Evolutionary conservation across 2,113 vertebrate genomes (phyloP).

Genomic region (Gallinago media): DNA sequence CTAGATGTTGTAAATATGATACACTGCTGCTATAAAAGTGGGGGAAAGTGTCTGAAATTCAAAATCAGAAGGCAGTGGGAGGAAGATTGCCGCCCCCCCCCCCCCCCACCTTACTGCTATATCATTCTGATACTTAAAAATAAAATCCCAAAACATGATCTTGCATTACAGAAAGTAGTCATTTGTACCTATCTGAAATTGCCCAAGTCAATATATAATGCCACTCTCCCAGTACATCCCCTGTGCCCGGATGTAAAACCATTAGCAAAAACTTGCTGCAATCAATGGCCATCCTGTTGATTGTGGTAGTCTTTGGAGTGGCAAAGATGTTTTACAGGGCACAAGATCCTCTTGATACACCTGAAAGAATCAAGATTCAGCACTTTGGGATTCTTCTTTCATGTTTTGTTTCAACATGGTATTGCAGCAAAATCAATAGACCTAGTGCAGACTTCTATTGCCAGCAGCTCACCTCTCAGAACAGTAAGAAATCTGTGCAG

Average conservation of each 20-base stretch:
- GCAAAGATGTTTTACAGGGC: background rate
- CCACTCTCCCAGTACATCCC: background rate
- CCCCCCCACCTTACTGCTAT: background rate
- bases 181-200: background rate
- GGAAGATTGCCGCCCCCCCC: background rate
- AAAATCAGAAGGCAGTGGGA: background rate
- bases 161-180: background rate
- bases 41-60: constrained; percentile 18
- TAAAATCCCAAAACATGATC: background rate
- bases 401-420: background rate
- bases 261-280: background rate
- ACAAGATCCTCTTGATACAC: background rate
- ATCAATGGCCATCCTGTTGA: accelerated
- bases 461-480: background rate
- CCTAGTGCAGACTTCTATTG: background rate
- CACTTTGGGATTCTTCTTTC: background rate
- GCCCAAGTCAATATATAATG: background rate
- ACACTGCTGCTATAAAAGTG: background rate
- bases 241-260: background rate
- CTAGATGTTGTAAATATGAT: constrained; percentile 13
- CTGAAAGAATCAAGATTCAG: background rate
- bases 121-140: background rate
- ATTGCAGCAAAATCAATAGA: background rate
- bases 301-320: background rate
- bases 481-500: background rate